A percentile compares a stretch with the other conserved stretches of the same genome.
Conservation (phyloP, 2,888 invertebrate genomes). For the Drosophila kokeensis region DNA sequence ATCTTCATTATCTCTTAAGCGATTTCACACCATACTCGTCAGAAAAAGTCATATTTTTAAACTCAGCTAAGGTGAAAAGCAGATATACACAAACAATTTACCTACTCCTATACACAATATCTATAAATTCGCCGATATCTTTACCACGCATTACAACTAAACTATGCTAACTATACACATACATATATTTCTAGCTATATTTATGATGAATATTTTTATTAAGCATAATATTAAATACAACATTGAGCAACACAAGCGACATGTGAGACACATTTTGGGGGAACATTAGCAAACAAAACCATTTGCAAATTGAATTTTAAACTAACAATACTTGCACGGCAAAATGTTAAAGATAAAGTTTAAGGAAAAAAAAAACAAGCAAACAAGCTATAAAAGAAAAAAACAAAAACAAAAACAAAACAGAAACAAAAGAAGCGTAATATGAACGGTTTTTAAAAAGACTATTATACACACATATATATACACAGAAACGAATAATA, state of each 20-base stretch:
- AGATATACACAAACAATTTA: slow-evolving; percentile 29
- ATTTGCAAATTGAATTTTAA: slow-evolving; percentile 75
- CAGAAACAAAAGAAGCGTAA: slow-evolving; percentile 50
- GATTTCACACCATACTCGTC: slow-evolving; percentile 33
- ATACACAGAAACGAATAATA: slow-evolving; percentile 50
- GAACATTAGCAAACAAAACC: slow-evolving; percentile 69
- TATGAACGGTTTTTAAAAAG: slow-evolving; percentile 79
- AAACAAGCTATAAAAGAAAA: slow-evolving; percentile 18
- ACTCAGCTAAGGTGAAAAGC: slow-evolving; percentile 50
- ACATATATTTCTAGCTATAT: slow-evolving; percentile 53
- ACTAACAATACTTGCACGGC: slow-evolving; percentile 65
- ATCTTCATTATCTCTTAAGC: slow-evolving; percentile 43
- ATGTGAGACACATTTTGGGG: slow-evolving; percentile 80
- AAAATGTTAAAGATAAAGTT: slow-evolving; percentile 60
- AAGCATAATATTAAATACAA: slow-evolving; percentile 28
- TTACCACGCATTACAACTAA: slow-evolving; percentile 39
- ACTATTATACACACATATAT: slow-evolving; percentile 68
- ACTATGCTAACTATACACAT: slow-evolving; percentile 44
- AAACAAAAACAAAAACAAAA: slow-evolving; percentile 18
- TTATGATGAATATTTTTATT: slow-evolving; percentile 51
- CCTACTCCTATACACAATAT: slow-evolving; percentile 45
- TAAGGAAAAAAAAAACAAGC: slow-evolving; percentile 32
- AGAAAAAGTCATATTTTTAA: slow-evolving; percentile 38
- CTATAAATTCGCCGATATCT: slow-evolving; percentile 49
- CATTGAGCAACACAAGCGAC: slow-evolving; percentile 64